A percentile compares a stretch with the other conserved stretches of the same genome.
Evolutionary conservation across 2,113 vertebrate genomes (phyloP).

Genomic region (Phylloscopus whistleri): DNA sequence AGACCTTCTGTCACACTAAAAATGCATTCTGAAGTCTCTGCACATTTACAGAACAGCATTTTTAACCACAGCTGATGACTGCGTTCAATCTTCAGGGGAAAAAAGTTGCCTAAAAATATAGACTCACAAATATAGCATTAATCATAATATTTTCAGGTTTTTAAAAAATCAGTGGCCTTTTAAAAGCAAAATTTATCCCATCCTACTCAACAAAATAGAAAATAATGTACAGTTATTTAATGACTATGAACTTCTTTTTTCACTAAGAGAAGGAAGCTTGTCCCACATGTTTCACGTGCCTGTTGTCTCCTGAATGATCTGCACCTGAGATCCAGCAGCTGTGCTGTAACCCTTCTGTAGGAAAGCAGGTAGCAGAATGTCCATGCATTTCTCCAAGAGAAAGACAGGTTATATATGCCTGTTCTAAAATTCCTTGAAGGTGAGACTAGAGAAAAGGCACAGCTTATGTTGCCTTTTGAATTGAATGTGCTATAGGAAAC

Average conservation of each 20-base stretch:
- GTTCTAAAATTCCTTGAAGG: background rate
- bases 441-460: background rate
- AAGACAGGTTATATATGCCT: background rate
- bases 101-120: constrained; percentile 7
- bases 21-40: constrained; percentile 51
- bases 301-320: background rate
- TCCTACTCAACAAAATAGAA: background rate
- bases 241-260: background rate
- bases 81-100: background rate
- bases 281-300: background rate
- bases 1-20: constrained; percentile 42
- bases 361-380: background rate
- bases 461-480: background rate
- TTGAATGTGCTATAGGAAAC: background rate
- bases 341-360: background rate
- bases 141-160: constrained; percentile 30
- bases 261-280: background rate
- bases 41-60: constrained; percentile 30
- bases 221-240: background rate
- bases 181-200: background rate
- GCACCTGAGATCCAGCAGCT: background rate
- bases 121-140: background rate
- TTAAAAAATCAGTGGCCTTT: background rate
- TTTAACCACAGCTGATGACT: constrained; percentile 47
- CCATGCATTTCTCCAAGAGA: background rate